Evolutionary conservation across 2,888 invertebrate species (phyloP), one percentile per base, ranked within the genome.

Genomic region (Tachina grossa): DNA sequence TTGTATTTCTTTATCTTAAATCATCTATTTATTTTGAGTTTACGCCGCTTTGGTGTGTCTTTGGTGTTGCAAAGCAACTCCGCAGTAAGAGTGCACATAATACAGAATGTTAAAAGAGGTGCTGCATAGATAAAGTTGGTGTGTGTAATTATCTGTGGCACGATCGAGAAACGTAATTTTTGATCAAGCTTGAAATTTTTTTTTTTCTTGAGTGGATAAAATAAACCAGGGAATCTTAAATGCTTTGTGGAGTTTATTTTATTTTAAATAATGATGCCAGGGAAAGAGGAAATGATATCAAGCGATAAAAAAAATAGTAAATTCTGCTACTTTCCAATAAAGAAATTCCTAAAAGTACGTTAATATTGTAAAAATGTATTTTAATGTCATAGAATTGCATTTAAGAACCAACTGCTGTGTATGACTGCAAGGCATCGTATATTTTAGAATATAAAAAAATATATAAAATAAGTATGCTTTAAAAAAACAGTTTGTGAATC

Each of bases 141-240:
- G 65, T 66, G 47, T 83, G 82, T 79, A 83, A 85, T 85, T 83
- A 85, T 85, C 82, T 85, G 71, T 79, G 61, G 85, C 85, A 85
- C 85, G 85, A 85, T 85, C 85, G 76, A 72, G 61, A 61, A 66
- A 63, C 22, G 43, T 63, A 65, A 59, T 75, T 85, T 85, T 79
- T 78, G 59, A 82, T 75, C 57, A 66, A 65, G 68, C 49, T 41
- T 74, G 55, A 51, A 53, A 39, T 69, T 2, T 71, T 45, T 55
- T 5, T 9, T 41, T 19, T 63, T 31, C 16, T 51, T 31, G n/a
- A n/a, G n/a, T 4, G 10, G 5, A 43, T 10, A 14, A 31, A 8
- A n/a, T 13, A 55, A 1, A 59, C 1, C 71, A 74, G 74, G 14
- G 74, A 16, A 22, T 78, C 78, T 53, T 45, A 78, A 77, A 69